phyloP scores from a whole-genome alignment of 2,797 vertebrate species.

The Catamblyrhynchus diadema region DNA sequence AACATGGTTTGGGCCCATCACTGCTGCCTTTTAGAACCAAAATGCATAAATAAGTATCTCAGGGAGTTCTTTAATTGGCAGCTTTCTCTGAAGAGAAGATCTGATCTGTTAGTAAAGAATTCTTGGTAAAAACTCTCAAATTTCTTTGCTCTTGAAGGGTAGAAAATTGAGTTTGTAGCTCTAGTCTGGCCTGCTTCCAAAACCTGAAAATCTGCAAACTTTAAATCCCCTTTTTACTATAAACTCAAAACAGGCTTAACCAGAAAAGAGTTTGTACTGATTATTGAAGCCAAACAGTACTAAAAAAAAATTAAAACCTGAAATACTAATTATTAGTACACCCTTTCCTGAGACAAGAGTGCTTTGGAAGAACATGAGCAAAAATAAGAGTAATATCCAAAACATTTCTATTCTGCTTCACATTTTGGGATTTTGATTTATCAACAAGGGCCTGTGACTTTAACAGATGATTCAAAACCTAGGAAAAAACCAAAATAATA shows the following conservation, averaged over 20 bases:
- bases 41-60: not conserved
- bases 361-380: not conserved
- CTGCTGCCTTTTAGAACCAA: not conserved
- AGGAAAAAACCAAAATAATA: not conserved
- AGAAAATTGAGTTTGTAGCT: not conserved
- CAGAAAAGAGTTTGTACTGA: not conserved
- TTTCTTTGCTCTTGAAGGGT: not conserved
- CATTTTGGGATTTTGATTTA: not conserved
- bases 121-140: not conserved
- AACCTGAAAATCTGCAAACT: constrained; percentile 15
- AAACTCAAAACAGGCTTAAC: not conserved
- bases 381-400: not conserved
- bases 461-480: not conserved
- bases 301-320: not conserved
- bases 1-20: not conserved
- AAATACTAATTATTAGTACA: not conserved
- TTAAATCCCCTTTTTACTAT: not conserved
- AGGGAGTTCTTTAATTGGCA: not conserved
- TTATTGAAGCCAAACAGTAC: not conserved
- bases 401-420: not conserved
- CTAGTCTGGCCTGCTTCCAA: not conserved
- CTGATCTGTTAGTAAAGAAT: not conserved
- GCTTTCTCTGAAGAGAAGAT: not conserved
- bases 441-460: not conserved
- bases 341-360: not conserved